A percentile compares a stretch with the other conserved stretches of the same genome.
These are phyloP conservation scores for Cosmia pyralina DNA, from an alignment of 2,888 invertebrate genomes.

Conservation along the genomic window DNA sequence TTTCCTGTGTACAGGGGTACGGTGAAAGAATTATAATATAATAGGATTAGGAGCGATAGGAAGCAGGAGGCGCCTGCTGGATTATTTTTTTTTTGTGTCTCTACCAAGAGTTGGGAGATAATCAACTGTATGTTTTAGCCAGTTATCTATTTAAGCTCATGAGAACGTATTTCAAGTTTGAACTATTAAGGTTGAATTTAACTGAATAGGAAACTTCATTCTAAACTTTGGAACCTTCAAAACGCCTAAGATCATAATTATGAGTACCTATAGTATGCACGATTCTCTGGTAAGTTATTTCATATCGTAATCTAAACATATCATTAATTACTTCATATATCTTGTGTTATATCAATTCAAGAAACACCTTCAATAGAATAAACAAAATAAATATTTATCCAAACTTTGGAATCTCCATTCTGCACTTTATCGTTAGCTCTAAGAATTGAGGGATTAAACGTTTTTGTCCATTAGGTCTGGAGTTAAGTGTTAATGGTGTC, in stretches of 20 bases:
- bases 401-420: constrained; percentile 71
- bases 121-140: constrained; percentile 64
- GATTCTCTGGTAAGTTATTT: background rate
- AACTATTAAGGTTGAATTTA: constrained; percentile 11
- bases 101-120: constrained; percentile 66
- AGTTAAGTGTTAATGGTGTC: constrained; percentile 87
- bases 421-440: constrained; percentile 79
- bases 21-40: constrained; percentile 65
- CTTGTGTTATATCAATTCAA: background rate
- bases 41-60: constrained; percentile 69
- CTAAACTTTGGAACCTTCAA: background rate
- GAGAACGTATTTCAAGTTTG: constrained; percentile 13
- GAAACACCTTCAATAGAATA: background rate
- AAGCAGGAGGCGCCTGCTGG: constrained; percentile 64
- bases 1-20: constrained; percentile 46
- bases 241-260: background rate
- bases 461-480: constrained; percentile 88
- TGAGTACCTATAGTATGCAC: no score
- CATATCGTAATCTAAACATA: background rate
- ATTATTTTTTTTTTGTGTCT: constrained; percentile 72
- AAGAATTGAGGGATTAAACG: constrained; percentile 84
- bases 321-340: background rate
- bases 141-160: constrained; percentile 43
- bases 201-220: background rate
- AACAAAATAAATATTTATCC: constrained; percentile 60